Evolutionary conservation across 2,797 vertebrate species (phyloP).

Genomic region (Eutrigla gurnardus): DNA sequence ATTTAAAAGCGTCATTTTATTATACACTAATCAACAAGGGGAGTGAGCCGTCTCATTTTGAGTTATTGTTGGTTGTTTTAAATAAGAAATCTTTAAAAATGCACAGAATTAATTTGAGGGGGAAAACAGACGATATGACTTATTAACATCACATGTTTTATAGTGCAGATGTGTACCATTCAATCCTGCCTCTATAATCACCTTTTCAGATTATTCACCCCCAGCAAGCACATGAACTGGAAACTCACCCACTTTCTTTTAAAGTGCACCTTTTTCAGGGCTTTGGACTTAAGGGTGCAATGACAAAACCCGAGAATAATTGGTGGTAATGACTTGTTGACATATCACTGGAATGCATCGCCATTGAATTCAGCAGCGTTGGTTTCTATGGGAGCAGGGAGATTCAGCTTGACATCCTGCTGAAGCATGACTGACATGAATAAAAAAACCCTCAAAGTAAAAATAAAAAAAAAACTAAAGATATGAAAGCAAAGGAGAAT

Average conservation of each 20-base stretch:
- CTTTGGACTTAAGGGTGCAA: not conserved
- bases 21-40: not conserved
- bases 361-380: not conserved
- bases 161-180: slow-evolving; percentile 10
- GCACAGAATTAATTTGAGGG: not conserved
- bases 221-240: slow-evolving; percentile 20
- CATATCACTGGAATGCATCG: not conserved
- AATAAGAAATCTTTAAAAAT: no score
- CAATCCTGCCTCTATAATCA: not conserved
- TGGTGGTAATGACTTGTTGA: slow-evolving; percentile 1
- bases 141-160: slow-evolving; percentile 17
- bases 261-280: not conserved
- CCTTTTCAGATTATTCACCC: slow-evolving; percentile 18
- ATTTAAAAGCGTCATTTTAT: not conserved
- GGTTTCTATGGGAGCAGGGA: not conserved
- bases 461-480: not conserved
- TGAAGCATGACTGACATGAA: not conserved
- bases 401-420: slow-evolving; percentile 1
- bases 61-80: slow-evolving; percentile 4
- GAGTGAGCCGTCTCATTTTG: not conserved
- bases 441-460: not conserved
- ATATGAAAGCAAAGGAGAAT: not conserved
- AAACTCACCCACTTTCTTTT: slow-evolving; percentile 27
- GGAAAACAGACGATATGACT: not conserved
- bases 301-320: slow-evolving; percentile 5